Evolutionary conservation across 2,113 vertebrate species (phyloP).

Genomic region (Cyprinodon variegatus): DNA sequence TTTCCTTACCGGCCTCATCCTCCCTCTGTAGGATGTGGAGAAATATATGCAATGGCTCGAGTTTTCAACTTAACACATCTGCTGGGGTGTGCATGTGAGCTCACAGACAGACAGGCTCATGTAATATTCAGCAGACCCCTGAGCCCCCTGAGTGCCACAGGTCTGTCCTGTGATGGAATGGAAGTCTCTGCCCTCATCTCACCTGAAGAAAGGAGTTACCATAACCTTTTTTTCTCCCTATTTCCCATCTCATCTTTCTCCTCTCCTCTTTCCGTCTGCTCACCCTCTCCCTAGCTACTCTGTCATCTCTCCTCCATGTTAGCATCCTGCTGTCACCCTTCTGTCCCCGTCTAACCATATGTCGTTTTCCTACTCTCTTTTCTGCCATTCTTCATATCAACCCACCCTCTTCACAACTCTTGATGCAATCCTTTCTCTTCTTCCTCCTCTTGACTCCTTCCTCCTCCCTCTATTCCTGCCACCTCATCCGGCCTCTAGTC

Average conservation of each 20-base stretch:
- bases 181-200: slow-evolving; percentile 68
- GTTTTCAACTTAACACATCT: slow-evolving; percentile 17
- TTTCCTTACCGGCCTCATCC: slow-evolving; percentile 9
- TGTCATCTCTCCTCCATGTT: slow-evolving; percentile 26
- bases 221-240: slow-evolving; percentile 43
- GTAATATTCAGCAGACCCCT: slow-evolving; percentile 72
- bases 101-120: slow-evolving; percentile 56
- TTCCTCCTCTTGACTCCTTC: not conserved
- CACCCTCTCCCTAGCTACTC: slow-evolving; percentile 10
- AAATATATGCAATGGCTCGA: not conserved
- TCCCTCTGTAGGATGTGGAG: not conserved
- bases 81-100: slow-evolving; percentile 41
- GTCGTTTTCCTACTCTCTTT: not conserved
- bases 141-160: slow-evolving; percentile 42
- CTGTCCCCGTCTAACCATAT: not conserved
- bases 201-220: slow-evolving; percentile 47
- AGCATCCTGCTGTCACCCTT: slow-evolving; percentile 15
- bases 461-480: not conserved
- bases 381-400: not conserved
- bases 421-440: not conserved
- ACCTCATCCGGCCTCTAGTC: slow-evolving; percentile 1
- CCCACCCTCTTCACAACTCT: not conserved
- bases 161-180: slow-evolving; percentile 44
- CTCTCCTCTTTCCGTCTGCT: not conserved
- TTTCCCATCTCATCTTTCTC: not conserved